Evolutionary conservation across 1,140 invertebrate genomes (phyloP).

Genomic region (Argopecten irradians): DNA sequence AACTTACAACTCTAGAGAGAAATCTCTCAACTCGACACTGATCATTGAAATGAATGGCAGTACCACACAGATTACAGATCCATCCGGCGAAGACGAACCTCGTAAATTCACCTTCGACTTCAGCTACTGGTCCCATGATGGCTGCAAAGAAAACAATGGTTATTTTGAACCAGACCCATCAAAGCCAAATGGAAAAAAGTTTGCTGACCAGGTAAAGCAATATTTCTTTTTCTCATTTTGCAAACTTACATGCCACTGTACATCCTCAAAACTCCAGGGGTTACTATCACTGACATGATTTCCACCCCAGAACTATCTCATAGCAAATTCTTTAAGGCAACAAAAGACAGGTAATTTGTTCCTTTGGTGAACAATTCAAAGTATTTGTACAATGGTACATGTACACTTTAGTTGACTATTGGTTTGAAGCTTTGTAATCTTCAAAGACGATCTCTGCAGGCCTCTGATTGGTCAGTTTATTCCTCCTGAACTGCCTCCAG

Average conservation of each 20-base stretch:
- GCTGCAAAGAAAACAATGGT: slow-evolving; percentile 79
- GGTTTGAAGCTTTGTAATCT: too few species aligned
- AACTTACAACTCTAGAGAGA: slow-evolving; percentile 80
- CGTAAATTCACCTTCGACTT: slow-evolving; percentile 81
- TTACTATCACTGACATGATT: too few species aligned
- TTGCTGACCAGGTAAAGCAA: slow-evolving; percentile 80
- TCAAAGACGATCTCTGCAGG: too few species aligned
- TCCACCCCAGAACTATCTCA: too few species aligned
- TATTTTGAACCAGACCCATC: slow-evolving; percentile 76
- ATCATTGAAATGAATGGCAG: slow-evolving; percentile 81
- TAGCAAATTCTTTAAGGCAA: too few species aligned
- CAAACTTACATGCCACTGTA: too few species aligned
- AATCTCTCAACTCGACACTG: slow-evolving; percentile 78
- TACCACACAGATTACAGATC: slow-evolving; percentile 79
- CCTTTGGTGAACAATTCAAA: neutral
- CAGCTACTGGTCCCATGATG: slow-evolving; percentile 84
- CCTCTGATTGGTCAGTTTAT: too few species aligned
- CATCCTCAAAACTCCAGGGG: too few species aligned
- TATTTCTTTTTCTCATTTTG: too few species aligned
- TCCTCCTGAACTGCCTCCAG: too few species aligned
- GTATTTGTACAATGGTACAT: neutral
- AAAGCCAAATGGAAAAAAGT: slow-evolving; percentile 77
- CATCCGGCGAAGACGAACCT: slow-evolving; percentile 72
- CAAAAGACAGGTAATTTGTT: too few species aligned
- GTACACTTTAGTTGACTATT: neutral